These are phyloP conservation scores for Strigamia crassipes DNA, from an alignment of 2,888 invertebrate genomes.

Conservation along the genomic window DNA sequence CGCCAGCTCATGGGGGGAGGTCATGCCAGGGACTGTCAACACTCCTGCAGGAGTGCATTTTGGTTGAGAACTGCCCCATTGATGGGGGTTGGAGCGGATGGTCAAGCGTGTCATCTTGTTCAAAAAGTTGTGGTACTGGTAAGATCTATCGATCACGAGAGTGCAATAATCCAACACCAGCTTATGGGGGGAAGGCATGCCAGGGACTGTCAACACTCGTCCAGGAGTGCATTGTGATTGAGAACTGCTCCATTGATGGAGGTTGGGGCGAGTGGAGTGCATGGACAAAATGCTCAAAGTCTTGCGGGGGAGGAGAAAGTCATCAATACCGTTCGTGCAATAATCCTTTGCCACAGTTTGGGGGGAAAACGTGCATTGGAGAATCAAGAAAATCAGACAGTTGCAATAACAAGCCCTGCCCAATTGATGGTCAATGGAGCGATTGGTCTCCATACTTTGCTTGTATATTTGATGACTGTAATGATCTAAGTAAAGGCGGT, in stretches of 20 bases:
- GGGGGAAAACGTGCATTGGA: conserved; percentile 60
- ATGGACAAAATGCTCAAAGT: conserved; percentile 58
- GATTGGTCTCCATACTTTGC: neutral
- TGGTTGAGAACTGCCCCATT: conserved; percentile 47
- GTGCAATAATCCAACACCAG: conserved; percentile 58
- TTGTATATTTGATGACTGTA: neutral
- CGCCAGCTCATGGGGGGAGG: conserved; percentile 59
- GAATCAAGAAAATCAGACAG: neutral
- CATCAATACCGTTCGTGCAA: conserved; percentile 56
- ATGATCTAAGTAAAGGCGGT: neutral
- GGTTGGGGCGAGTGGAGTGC: conserved; percentile 60
- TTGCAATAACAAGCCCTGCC: neutral
- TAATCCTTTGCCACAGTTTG: conserved; percentile 58
- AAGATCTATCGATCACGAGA: conserved; percentile 54
- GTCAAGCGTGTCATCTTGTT: too few species aligned
- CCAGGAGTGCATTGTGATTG: neutral
- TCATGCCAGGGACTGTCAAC: conserved; percentile 58
- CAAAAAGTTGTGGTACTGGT: conserved; percentile 58
- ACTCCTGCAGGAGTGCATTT: neutral
- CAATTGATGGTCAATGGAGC: neutral
- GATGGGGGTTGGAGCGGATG: conserved; percentile 59
- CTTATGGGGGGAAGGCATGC: conserved; percentile 59
- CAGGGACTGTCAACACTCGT: conserved; percentile 55
- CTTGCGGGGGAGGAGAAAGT: conserved; percentile 58
- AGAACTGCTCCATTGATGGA: conserved; percentile 52